These are phyloP conservation scores for Dryobota labecula DNA, from an alignment of 2,888 invertebrate genomes.

Conservation along the genomic window DNA sequence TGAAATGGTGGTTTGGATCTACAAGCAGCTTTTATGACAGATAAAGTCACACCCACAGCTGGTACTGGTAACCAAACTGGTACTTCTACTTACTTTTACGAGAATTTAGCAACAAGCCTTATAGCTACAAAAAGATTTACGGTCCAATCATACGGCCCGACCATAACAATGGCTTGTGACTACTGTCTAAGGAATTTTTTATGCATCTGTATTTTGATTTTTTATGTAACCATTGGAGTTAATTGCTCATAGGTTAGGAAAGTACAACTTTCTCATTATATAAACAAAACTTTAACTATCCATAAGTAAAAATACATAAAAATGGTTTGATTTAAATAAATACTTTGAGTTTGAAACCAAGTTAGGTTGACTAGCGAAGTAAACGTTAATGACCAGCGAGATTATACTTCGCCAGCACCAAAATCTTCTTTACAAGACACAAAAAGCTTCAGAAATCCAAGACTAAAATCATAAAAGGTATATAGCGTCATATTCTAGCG, in stretches of 20 bases:
- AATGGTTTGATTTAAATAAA: neutral
- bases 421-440: neutral
- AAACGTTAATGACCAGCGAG: neutral
- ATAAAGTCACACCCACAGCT: neutral
- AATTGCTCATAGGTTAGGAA: too few species aligned
- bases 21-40: neutral
- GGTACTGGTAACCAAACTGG: too few species aligned
- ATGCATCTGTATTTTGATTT: too few species aligned
- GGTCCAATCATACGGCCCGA: too few species aligned
- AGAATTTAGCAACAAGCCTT: neutral
- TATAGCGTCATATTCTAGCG: conserved; percentile 53
- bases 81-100: neutral
- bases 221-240: too few species aligned
- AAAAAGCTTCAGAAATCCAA: neutral
- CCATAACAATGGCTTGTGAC: too few species aligned
- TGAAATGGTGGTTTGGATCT: neutral
- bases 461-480: conserved; percentile 33
- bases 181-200: too few species aligned
- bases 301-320: too few species aligned
- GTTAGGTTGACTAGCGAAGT: neutral
- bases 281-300: too few species aligned
- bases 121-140: too few species aligned
- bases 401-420: neutral
- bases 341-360: neutral
- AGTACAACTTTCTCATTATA: too few species aligned